Evolutionary conservation across 2,888 invertebrate genomes (phyloP), one percentile per base, ranked within the genome.

Genomic region (Galeopsomyia nigrocyanea): DNA sequence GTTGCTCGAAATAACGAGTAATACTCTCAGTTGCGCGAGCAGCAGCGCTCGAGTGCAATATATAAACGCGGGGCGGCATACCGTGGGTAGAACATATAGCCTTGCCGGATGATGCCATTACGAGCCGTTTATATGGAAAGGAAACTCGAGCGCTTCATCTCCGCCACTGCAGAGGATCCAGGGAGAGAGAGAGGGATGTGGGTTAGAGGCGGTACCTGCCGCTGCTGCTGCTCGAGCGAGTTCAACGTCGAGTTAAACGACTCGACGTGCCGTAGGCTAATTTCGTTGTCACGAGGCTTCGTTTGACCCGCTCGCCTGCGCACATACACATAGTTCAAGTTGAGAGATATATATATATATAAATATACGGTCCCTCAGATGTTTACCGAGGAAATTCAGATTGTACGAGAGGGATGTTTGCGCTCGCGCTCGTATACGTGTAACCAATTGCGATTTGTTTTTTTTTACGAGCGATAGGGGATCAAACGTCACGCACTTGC

Each of bases 111-210:
- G 71, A 69, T 72, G 72, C 63, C 56, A 76, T 76, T 74, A 76
- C 71, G 69, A 74, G 67, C 69, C 66, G 73, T 75, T 75, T 73
- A 75, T 75, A 73, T 67, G 75, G 56, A 63, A 66, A 71, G 62
- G 68, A 71, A 75, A 65, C 64, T 62, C 70, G 49, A 39, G 64
- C 22, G 66, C 39, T 65, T 71, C 61, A 71, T 71, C 61, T 66
- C 26, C 9, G 39, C 39, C 39, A 39, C 39, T 39, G 7, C 39
- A 39, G 39, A 39, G 50, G 21, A 39, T n/a, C n/a, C n/a, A n/a
- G n/a, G 16, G 17, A 17, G 19, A 9, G n/a, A 3, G 13, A 21
- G 49, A 39, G 39, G 5, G 39, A 39, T 39, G 39, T 39, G 39
- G 39, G 1, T 3, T 3, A 39, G 39, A 13, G 39, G 39, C 7